Conservation (phyloP, 2,113 vertebrate genomes). For the Dissostichus mawsoni region DNA sequence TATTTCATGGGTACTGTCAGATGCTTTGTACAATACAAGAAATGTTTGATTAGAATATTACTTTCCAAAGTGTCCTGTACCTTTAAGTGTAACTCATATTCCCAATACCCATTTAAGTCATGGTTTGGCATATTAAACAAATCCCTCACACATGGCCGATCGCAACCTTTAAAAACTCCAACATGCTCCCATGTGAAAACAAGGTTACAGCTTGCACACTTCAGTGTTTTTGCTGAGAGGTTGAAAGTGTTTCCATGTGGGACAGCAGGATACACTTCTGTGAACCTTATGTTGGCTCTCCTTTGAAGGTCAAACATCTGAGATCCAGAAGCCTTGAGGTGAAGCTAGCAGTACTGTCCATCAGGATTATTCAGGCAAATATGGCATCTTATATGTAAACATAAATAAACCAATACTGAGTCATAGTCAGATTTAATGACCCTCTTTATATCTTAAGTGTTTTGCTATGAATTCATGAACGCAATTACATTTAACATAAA, state of each 20-base stretch:
- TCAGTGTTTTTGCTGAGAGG: conserved; percentile 35
- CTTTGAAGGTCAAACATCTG: conserved; percentile 46
- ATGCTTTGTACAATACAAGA: background rate
- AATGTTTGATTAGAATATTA: background rate
- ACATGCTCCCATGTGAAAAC: conserved; percentile 7
- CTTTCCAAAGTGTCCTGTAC: background rate
- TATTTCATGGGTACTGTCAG: background rate
- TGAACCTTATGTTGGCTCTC: conserved; percentile 6
- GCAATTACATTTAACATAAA: background rate
- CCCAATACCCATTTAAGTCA: conserved; percentile 2
- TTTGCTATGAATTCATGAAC: background rate
- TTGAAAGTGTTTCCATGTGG: conserved; percentile 18
- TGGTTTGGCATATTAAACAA: background rate
- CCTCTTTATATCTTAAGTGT: too few relatives aligned
- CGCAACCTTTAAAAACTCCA: conserved; percentile 29
- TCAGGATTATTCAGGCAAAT: conserved; percentile 29
- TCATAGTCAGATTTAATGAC: too few relatives aligned
- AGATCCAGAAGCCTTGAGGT: conserved; percentile 16
- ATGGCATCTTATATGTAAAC: conserved; percentile 22
- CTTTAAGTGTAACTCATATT: background rate
- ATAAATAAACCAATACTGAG: background rate
- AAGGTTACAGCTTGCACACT: conserved; percentile 15
- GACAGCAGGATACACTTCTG: conserved; percentile 25
- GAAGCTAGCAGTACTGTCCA: conserved; percentile 11
- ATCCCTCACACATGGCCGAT: conserved; percentile 5